These are phyloP conservation scores for Drosophila ambigua DNA, from an alignment of 1,140 invertebrate genomes.

Conservation along the genomic window DNA sequence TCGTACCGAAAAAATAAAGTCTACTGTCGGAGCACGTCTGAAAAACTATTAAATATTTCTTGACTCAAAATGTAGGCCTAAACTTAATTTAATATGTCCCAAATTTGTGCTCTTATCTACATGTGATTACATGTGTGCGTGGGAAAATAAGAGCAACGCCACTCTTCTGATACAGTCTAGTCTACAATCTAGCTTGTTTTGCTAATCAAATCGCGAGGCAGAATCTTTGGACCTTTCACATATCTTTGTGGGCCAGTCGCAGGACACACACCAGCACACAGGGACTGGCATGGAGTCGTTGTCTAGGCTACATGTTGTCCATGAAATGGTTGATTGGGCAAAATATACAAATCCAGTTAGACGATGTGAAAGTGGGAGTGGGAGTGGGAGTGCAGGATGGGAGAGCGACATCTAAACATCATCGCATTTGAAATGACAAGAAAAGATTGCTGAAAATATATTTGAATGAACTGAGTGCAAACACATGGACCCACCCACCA, in stretches of 20 bases:
- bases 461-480: constrained; percentile 79
- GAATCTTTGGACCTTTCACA: too few species aligned
- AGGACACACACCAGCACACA: constrained; percentile 31
- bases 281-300: constrained; percentile 35
- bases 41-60: too few species aligned
- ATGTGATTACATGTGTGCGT: too few species aligned
- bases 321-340: constrained; percentile 70
- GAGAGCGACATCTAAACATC: constrained; percentile 15
- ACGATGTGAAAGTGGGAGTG: neutral
- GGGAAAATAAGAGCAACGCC: too few species aligned
- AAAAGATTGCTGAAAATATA: constrained; percentile 75
- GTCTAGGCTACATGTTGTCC: constrained; percentile 59
- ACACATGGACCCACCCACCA: constrained; percentile 41
- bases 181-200: too few species aligned
- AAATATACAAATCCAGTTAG: constrained; percentile 35
- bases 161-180: too few species aligned
- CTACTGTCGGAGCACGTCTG: too few species aligned
- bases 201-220: too few species aligned
- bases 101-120: too few species aligned
- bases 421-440: constrained; percentile 64
- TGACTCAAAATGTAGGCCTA: too few species aligned
- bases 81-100: too few species aligned
- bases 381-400: neutral
- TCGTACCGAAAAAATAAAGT: too few species aligned
- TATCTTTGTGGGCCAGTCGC: constrained; percentile 54